A percentile compares a stretch with the other conserved stretches of the same genome.
phyloP scores from a whole-genome alignment of 2,113 vertebrate genomes.

The Carollia perspicillata region DNA sequence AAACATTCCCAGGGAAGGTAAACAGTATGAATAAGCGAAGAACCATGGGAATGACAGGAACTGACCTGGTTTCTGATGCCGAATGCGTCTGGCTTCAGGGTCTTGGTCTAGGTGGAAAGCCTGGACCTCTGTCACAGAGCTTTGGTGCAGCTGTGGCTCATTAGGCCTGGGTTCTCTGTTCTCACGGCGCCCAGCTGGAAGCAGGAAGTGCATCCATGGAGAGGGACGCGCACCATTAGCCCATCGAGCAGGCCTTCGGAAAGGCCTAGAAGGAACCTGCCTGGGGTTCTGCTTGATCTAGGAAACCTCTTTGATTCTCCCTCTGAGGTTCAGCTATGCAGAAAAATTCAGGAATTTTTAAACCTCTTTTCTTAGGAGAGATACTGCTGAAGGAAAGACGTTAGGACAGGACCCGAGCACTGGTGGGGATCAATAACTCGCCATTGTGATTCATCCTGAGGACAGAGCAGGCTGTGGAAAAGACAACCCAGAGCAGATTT shows the following conservation, averaged over 20 bases:
- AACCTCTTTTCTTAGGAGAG: neutral
- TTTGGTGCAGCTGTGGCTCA: neutral
- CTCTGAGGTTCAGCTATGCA: neutral
- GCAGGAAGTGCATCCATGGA: neutral
- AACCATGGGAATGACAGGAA: neutral
- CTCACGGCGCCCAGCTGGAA: neutral
- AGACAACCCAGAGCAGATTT: neutral
- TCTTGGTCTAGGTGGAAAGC: neutral
- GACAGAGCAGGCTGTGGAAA: neutral
- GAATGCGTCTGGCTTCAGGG: neutral
- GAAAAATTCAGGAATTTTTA: neutral
- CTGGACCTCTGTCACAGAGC: neutral
- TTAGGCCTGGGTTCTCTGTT: neutral
- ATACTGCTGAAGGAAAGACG: neutral
- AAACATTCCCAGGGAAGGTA: neutral
- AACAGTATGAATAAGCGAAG: neutral
- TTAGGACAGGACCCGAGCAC: neutral
- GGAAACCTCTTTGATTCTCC: slow-evolving; percentile 28
- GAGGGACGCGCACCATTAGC: neutral
- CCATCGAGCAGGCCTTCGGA: neutral
- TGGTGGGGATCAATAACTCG: neutral
- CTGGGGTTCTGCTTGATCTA: slow-evolving; percentile 22
- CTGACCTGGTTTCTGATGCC: neutral
- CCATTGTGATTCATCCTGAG: neutral
- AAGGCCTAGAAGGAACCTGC: neutral